Evolutionary conservation across 2,113 vertebrate genomes (phyloP), one percentile per base, ranked within the genome.

Genomic region (Oncorhynchus masou): DNA sequence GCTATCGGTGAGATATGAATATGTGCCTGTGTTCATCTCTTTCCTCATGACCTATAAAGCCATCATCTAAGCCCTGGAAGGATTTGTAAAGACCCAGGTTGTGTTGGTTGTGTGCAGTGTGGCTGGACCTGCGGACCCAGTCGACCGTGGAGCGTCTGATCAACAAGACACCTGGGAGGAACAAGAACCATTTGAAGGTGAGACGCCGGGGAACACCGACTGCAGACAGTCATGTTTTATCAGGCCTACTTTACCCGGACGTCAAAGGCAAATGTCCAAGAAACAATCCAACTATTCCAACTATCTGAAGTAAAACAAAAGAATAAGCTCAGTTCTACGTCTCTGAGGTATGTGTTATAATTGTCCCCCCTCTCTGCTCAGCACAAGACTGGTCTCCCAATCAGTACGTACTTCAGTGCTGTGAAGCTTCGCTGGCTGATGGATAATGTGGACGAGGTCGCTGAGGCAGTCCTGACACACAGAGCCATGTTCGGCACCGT

Each of bases 401-500:
- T 99, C 90, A 99, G 96, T 90, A 99, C 97, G 2, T 99, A 99
- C 83, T 99, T 99, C 89, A 99, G 98, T 78, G 98, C 97, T 0
- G 95, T 99, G 82, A 99, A 99, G 80, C 93, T 99, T n/a, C 95
- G 95, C 7, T 99, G 98, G 98, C 88, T 99, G 82, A 93, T 99
- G 86, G 97, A 99, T 89, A 98, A 99, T 0, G 95, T 98, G 57
- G 88, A 91, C 11, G 84, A 93, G 34, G 94, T 97, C 29, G 93
- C 79, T 0, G 57, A 91, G 65, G 97, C 96, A 1, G 93, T 98
- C 1, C 77, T 89, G 45, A 94, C 95, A 11, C 88, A 90, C 57
- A 92, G 94, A 64, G 97, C 97, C 75, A 89, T 98, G 92, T 99
- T 99, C 67, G 97, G 98, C 4, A 99, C 98, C 15, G 78, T 99